Percentiles rank a stretch among this genome's conserved stretches.
phyloP scores from a whole-genome alignment of 2,113 vertebrate species.

The Psammodynastes pulverulentus region DNA sequence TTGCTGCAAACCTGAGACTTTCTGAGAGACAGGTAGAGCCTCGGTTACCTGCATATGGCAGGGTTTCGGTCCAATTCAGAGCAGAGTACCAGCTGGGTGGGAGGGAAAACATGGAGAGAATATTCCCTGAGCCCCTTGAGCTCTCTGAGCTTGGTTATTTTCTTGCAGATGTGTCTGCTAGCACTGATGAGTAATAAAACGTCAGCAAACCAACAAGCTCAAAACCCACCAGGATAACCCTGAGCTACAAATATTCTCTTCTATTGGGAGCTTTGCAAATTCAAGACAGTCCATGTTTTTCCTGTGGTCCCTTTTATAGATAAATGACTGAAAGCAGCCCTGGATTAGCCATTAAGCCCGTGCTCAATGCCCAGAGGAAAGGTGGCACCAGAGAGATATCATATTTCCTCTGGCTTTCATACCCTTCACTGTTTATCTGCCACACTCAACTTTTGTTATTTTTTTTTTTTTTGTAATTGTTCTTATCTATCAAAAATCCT shows the following conservation, averaged over 20 bases:
- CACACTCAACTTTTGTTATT: neutral
- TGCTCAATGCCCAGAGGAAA: neutral
- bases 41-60: constrained; percentile 20
- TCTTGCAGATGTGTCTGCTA: neutral
- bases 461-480: neutral
- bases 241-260: too few relatives aligned
- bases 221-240: too few relatives aligned
- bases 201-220: too few relatives aligned
- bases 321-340: neutral
- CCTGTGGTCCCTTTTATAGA: neutral
- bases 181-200: too few relatives aligned
- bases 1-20: constrained; percentile 90
- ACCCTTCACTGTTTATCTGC: neutral
- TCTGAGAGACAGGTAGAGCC: constrained; percentile 94
- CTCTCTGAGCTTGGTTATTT: neutral
- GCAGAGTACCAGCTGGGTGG: neutral
- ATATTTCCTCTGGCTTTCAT: neutral
- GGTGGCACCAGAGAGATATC: neutral
- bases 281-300: neutral
- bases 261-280: neutral
- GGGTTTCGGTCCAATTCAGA: constrained; percentile 20
- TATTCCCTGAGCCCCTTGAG: neutral
- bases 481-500: too few relatives aligned
- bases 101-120: neutral
- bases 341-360: neutral